Conservation (phyloP, 2,888 invertebrate genomes). For the Slavum lentiscoides region DNA sequence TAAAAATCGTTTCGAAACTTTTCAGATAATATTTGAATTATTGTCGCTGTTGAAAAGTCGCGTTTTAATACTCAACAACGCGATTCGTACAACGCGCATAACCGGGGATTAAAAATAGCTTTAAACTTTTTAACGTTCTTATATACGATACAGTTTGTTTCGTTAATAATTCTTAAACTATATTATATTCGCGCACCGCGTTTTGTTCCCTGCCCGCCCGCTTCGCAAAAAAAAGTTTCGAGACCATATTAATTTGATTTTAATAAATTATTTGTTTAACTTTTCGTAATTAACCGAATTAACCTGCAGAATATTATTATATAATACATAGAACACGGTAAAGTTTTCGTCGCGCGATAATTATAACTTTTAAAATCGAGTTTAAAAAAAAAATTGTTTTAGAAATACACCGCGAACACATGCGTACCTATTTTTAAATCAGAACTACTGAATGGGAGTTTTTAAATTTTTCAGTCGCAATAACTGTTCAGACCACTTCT, state of each 20-base stretch:
- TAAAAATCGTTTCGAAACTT: no score
- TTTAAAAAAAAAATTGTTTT: no score
- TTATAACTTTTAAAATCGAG: no score
- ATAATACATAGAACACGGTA: no score
- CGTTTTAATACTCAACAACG: neutral
- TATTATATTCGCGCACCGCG: neutral
- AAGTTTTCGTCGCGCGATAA: no score
- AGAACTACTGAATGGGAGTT: no score
- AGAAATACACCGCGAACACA: no score
- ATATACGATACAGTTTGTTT: slow-evolving; percentile 9
- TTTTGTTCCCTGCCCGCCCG: neutral
- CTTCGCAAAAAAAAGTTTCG: neutral
- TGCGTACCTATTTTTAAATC: no score
- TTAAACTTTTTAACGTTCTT: slow-evolving; percentile 18
- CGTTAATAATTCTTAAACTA: slow-evolving; percentile 8
- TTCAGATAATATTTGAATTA: neutral
- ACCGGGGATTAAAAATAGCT: slow-evolving; percentile 24
- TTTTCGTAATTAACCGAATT: neutral
- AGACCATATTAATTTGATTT: neutral
- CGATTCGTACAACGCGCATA: neutral
- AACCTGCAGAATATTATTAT: no score
- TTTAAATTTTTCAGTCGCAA: no score
- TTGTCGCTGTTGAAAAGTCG: slow-evolving; percentile 18
- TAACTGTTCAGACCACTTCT: no score
- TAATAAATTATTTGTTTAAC: neutral